A percentile compares a stretch with the other conserved stretches of the same genome.
Evolutionary conservation across 2,797 vertebrate species (phyloP).

Genomic region (Austrolebias charrua): DNA sequence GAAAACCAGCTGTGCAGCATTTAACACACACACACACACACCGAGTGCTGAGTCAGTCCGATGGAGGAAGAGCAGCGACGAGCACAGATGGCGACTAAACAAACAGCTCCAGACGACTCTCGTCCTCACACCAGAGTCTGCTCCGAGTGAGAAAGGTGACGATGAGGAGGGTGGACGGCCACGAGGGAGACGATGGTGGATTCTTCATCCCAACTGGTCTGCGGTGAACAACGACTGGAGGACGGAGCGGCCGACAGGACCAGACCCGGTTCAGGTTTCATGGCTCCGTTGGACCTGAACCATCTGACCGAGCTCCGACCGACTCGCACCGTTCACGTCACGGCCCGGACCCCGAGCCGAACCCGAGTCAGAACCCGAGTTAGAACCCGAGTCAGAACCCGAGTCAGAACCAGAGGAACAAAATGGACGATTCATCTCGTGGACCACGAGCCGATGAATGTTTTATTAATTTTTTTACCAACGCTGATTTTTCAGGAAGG

Average conservation of each 20-base stretch:
- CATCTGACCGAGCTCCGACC: conserved; percentile 17
- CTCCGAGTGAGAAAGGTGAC: neutral
- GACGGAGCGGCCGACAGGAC: conserved; percentile 38
- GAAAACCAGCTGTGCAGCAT: too few species aligned
- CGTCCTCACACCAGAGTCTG: neutral
- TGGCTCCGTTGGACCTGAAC: too few species aligned
- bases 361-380: conserved; percentile 4
- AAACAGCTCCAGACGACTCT: neutral
- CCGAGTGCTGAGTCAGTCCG: conserved; percentile 43
- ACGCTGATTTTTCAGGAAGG: conserved; percentile 8
- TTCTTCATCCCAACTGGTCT: conserved; percentile 9
- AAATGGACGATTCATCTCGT: conserved; percentile 21
- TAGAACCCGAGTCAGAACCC: conserved; percentile 1
- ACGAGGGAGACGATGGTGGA: neutral
- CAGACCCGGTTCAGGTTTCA: too few species aligned
- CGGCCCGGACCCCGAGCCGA: neutral
- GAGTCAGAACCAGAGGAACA: conserved; percentile 3
- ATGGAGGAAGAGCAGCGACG: conserved; percentile 8
- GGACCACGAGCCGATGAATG: neutral
- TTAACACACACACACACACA: neutral
- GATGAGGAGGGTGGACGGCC: conserved; percentile 9
- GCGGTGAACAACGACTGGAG: conserved; percentile 39
- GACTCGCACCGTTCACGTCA: neutral
- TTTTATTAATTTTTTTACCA: neutral
- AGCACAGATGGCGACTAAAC: conserved; percentile 43